Base-by-base conservation (phyloP, 2,113 vertebrate species). In the Melospiza melodia region DNA sequence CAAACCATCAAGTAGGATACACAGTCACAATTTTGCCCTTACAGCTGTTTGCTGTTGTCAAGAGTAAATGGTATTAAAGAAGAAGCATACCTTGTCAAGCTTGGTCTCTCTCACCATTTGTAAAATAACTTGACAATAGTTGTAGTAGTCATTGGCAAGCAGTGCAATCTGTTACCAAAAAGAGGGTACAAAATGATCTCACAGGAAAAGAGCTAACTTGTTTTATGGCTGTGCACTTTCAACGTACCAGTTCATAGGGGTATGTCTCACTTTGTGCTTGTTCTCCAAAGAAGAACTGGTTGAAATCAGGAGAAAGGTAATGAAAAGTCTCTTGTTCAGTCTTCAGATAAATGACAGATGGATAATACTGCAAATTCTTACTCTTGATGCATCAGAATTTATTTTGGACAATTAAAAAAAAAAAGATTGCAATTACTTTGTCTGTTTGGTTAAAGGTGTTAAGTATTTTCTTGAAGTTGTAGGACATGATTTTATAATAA, bases 111-210 rank as follows among this genome's bases (percentile, higher is more conserved):
- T 97, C 96, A 98, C 93, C 25, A 67, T 93, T n/a, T 94, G 92
- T 90, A 98, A 90, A 89, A 98, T 92, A 46, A 95, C 95, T 93
- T 96, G 97, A 54, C 98, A 98, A n/a, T 97, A 94, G 75, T 74
- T 96, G 69, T 66, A 96, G 87, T 98, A 98, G 43, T 97, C 94
- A 37, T 95, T 94, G 59, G 91, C 95, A 62, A 98, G 87, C 48
- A 93, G 86, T 31, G 55, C 46, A 85, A 98, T 86, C 97, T 98
- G 65, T 20, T 58, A 93, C 69, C 35, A 89, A 88, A 84, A 83
- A 79, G 61, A 62, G 12, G 35, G 28, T 46, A 72, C 27, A 55
- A 55, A 49, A 76, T 63, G 30, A 46, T 77, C 35, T 55, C 18
- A 43, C 19, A 18, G 48, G 3, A 12, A 59, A 85, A 81, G 69